Evolutionary conservation across 2,113 vertebrate genomes (phyloP).

Genomic region (Pao palembangensis): DNA sequence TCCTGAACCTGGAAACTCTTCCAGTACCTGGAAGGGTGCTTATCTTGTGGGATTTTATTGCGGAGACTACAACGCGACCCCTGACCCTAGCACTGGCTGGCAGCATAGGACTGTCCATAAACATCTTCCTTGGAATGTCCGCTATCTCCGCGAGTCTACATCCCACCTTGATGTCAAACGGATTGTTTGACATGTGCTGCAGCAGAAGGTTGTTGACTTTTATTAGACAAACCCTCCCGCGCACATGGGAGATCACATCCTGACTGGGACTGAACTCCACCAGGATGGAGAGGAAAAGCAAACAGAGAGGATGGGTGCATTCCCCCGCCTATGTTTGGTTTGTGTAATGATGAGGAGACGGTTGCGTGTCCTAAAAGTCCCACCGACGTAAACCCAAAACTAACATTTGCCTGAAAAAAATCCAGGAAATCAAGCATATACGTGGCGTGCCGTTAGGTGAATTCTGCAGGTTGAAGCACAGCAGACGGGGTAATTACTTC

Average conservation of each 20-base stretch:
- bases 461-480: too few relatives aligned
- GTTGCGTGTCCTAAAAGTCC: too few relatives aligned
- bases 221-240: conserved; percentile 18
- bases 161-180: conserved; percentile 1
- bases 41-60: conserved; percentile 13
- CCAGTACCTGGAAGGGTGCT: background rate
- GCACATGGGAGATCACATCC: conserved; percentile 4
- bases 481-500: too few relatives aligned
- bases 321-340: too few relatives aligned
- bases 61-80: conserved; percentile 12
- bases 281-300: background rate
- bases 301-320: too few relatives aligned
- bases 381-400: too few relatives aligned
- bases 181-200: conserved; percentile 30
- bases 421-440: too few relatives aligned
- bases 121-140: conserved; percentile 38
- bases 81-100: conserved; percentile 24
- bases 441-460: too few relatives aligned
- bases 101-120: background rate
- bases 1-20: too few relatives aligned
- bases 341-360: too few relatives aligned
- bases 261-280: conserved; percentile 14
- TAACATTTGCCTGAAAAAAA: too few relatives aligned
- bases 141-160: conserved; percentile 22
- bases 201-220: background rate